Base-by-base conservation (phyloP, 2,113 vertebrate species). In the Rhadina sibilatrix region DNA sequence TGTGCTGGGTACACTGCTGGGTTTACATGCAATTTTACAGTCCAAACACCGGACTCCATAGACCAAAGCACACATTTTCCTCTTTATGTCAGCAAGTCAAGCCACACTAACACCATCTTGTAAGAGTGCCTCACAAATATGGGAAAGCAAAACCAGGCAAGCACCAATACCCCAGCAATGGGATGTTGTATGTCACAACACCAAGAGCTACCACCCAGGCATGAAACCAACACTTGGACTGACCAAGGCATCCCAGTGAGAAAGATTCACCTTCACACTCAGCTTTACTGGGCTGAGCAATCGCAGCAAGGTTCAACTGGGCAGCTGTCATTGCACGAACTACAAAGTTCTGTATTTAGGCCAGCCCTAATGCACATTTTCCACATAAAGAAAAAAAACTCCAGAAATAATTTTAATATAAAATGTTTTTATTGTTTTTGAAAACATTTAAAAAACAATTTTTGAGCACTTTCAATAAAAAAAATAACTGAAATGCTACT, bases 401-500 rank as follows among this genome's bases (percentile, higher is more conserved):
- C 40, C 31, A 60, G 40, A 77, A 76, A 86, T 90, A 15, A 75
- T 89, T 96, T 97, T 98, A 97, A 98, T 99, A 99, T 98, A 99
- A 99, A 99, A 99, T 98, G 98, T 96, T 99, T 99, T 99, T 99
- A 99, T 99, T 98, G 98, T 98, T 98, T 99, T 98, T 98, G 99
- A 98, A 99, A 99, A 99, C 98, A 99, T 98, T 98, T 98, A 98
- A 98, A 99, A 99, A 99, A 98, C 98, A 99, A 98, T 98, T 97
- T 98, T 98, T 98, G 98, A 99, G 98, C 98, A 99, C 98, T 99
- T 99, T 98, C 97, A 98, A 98, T 99, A 98, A 98, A 98, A 99
- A 99, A 99, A 98, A 98, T 96, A 98, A 98, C 98, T 98, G 98
- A 99, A 99, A 98, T 98, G 98, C 98, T 97, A 99, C 98, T 98